phyloP scores from a whole-genome alignment of 1,140 invertebrate genomes.

The Mactra quadrangularis region DNA sequence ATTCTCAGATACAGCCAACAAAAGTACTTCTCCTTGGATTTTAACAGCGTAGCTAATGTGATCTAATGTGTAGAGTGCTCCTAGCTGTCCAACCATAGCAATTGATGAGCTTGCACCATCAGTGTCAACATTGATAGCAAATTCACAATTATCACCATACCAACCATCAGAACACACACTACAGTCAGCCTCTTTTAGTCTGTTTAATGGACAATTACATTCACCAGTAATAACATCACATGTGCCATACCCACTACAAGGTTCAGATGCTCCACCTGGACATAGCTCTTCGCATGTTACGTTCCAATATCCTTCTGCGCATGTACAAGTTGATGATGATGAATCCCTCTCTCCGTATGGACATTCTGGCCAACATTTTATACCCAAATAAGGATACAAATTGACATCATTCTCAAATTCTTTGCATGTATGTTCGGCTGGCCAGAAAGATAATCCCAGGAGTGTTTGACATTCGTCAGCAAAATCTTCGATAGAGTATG shows the following conservation, averaged over 20 bases:
- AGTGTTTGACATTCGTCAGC: conserved; percentile 65
- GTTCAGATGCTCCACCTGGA: conserved; percentile 66
- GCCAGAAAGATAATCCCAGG: conserved; percentile 57
- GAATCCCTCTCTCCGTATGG: conserved; percentile 7
- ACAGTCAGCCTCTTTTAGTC: conserved; percentile 56
- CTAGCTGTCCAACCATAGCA: conserved; percentile 52
- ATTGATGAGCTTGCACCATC: not conserved
- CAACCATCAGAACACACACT: conserved; percentile 65
- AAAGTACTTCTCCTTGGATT: conserved; percentile 53
- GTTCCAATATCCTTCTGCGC: conserved; percentile 68
- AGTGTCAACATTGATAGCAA: conserved; percentile 49
- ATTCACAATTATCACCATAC: conserved; percentile 64
- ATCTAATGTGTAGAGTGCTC: conserved; percentile 62
- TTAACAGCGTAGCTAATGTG: conserved; percentile 62
- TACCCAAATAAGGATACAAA: conserved; percentile 53
- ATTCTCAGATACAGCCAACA: conserved; percentile 64
- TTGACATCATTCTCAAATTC: conserved; percentile 56
- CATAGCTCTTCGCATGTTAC: conserved; percentile 59
- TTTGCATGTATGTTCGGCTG: conserved; percentile 65
- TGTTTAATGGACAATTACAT: conserved; percentile 69
- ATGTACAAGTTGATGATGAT: conserved; percentile 34
- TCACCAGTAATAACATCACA: conserved; percentile 64
- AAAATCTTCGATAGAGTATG: conserved; percentile 59
- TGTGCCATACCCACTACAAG: conserved; percentile 67
- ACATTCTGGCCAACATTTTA: conserved; percentile 40